These are phyloP conservation scores for Diploscapter pachys DNA, from an alignment of 1,140 invertebrate species.

Conservation along the genomic window DNA sequence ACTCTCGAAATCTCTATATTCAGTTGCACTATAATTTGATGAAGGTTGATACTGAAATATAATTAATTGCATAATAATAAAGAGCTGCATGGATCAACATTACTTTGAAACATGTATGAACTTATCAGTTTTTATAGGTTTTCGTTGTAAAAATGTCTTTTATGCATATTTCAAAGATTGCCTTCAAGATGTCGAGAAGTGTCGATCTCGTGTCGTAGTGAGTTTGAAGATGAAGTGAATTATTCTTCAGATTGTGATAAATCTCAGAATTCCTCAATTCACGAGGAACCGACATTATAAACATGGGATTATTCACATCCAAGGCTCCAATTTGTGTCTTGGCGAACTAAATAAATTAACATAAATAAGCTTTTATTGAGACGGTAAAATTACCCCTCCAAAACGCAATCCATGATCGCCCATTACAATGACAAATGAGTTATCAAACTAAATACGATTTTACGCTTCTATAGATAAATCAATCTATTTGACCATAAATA, in stretches of 20 bases:
- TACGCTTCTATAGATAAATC: background rate
- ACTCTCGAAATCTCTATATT: too few relatives aligned
- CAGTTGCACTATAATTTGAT: too few relatives aligned
- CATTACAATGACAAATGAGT: slow-evolving; percentile 27
- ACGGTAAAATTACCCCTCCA: slow-evolving; percentile 5
- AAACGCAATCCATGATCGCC: slow-evolving; percentile 34
- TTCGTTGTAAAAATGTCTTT: too few relatives aligned
- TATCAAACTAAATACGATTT: slow-evolving; percentile 15
- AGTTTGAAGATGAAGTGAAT: slow-evolving; percentile 13
- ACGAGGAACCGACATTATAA: slow-evolving; percentile 17
- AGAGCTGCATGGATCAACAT: too few relatives aligned
- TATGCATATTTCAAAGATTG: too few relatives aligned
- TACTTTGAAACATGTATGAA: too few relatives aligned
- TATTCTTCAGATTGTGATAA: background rate
- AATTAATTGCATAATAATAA: too few relatives aligned
- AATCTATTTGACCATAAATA: slow-evolving; percentile 1
- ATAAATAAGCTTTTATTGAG: too few relatives aligned
- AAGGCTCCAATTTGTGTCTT: slow-evolving; percentile 17
- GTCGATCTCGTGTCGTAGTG: too few relatives aligned
- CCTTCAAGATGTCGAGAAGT: slow-evolving; percentile 28
- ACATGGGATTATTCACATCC: slow-evolving; percentile 30
- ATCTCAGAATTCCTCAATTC: slow-evolving; percentile 5
- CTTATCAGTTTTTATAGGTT: too few relatives aligned
- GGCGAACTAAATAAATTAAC: slow-evolving; percentile 5
- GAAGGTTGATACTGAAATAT: too few relatives aligned